These are phyloP conservation scores for Patella caerulea DNA, from an alignment of 2,888 invertebrate genomes.

Conservation along the genomic window DNA sequence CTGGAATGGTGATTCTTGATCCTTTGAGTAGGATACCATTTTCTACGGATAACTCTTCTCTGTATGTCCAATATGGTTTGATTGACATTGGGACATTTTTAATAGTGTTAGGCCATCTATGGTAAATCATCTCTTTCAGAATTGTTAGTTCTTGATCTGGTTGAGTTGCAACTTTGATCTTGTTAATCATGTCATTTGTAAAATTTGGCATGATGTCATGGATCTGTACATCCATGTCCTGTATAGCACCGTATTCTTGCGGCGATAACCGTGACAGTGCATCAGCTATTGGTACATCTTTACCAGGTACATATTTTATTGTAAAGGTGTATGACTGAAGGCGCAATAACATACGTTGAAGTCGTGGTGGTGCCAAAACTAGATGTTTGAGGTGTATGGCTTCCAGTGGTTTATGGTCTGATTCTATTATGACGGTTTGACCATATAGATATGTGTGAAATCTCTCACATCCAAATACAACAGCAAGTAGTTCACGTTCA, in stretches of 20 bases:
- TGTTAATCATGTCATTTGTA: background rate
- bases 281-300: slow-evolving; percentile 37
- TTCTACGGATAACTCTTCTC: slow-evolving; percentile 31
- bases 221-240: background rate
- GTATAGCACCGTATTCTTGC: background rate
- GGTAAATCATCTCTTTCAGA: slow-evolving; percentile 22
- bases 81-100: slow-evolving; percentile 14
- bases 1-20: background rate
- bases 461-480: slow-evolving; percentile 20
- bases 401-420: slow-evolving; percentile 37
- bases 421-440: slow-evolving; percentile 24
- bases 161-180: slow-evolving; percentile 6
- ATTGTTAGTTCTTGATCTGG: slow-evolving; percentile 19
- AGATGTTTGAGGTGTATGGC: slow-evolving; percentile 22
- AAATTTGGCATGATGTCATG: slow-evolving; percentile 14
- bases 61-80: slow-evolving; percentile 24
- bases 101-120: slow-evolving; percentile 22
- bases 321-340: slow-evolving; percentile 34
- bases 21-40: slow-evolving; percentile 28
- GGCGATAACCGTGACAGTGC: slow-evolving; percentile 23
- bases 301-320: slow-evolving; percentile 32
- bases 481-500: background rate
- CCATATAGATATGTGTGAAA: slow-evolving; percentile 29
- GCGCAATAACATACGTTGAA: slow-evolving; percentile 33
- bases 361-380: slow-evolving; percentile 26